Evolutionary conservation across 1,140 invertebrate species (phyloP).

Genomic region (Drosophila burlai): DNA sequence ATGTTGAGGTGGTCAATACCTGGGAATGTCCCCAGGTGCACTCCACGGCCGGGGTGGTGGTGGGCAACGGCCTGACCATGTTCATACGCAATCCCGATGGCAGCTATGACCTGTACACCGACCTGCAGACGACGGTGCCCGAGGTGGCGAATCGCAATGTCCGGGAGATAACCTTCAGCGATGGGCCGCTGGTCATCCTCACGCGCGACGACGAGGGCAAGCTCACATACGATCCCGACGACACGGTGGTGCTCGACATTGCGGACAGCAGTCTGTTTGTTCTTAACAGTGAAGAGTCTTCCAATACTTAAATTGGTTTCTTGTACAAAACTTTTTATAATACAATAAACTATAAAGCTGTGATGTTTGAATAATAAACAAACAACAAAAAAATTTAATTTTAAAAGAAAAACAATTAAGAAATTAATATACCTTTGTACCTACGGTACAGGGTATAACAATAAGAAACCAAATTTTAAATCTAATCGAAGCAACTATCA

Average conservation of each 20-base stretch:
- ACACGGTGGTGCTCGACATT: constrained; percentile 17
- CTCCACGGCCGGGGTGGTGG: neutral
- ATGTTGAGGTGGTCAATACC: neutral
- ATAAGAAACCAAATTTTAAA: no score
- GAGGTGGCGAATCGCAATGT: neutral
- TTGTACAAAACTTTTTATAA: no score
- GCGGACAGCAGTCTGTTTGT: neutral
- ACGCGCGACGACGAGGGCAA: neutral
- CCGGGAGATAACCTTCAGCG: constrained; percentile 16
- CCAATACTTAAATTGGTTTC: neutral
- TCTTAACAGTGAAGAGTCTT: neutral
- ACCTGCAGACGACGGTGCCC: neutral
- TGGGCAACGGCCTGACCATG: neutral
- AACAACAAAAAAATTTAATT: no score
- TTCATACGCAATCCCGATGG: constrained; percentile 11
- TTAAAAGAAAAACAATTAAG: no score
- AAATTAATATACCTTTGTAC: no score
- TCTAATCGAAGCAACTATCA: no score
- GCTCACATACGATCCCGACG: constrained; percentile 9
- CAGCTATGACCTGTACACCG: neutral
- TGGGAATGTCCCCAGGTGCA: neutral
- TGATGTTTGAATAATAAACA: neutral
- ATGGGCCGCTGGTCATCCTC: constrained; percentile 23
- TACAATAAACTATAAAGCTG: no score
- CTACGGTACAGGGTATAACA: no score